Evolutionary conservation across 1,140 invertebrate species (phyloP), one percentile per base, ranked within the genome.

Genomic region (Pantala flavescens): DNA sequence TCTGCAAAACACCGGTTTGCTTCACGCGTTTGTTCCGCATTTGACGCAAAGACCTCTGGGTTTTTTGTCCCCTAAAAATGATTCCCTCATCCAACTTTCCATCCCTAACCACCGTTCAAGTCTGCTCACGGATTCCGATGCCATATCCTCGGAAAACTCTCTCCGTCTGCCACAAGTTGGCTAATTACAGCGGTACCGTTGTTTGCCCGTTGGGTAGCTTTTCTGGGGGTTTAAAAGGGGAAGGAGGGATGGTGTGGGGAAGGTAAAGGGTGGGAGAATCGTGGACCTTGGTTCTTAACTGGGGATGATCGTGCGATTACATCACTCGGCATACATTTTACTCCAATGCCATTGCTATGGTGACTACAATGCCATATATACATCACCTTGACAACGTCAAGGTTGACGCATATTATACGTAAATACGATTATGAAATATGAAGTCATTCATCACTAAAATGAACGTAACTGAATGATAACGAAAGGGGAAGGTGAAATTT

Each of bases 91-190:
- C 49, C 49, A 63, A 3, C n/a, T 21, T 63, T 63, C 49, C 49
- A 19, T 63, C 14, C 49, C n/a, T 12, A 5, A 7, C n/a, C 5
- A 12, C 49, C 49, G 12, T 63, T 7, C 49, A 63, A 63, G 49
- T 63, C 49, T 63, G 12, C 49, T 63, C 49, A 63, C 49, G 49
- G n/a, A 16, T 63, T 12, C 49, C 49, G 12, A 3, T 19, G 12
- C 3, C 16, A 63, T 63, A 63, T 63, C 49, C 49, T 21, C 49
- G 12, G 49, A 63, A 63, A 63, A 63, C 49, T 63, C 49, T 12
- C 49, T 12, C 49, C n/a, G 49, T 63, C 49, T 63, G 49, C 49
- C 49, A 63, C 49, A 63, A 63, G 49, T 63, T 63, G 49, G 49
- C 49, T 63, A 63, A 63, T 63, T 63, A 63, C 49, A 12, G 12